Base-by-base conservation (phyloP, 2,888 invertebrate species). In the Drosophila melanosoma region DNA sequence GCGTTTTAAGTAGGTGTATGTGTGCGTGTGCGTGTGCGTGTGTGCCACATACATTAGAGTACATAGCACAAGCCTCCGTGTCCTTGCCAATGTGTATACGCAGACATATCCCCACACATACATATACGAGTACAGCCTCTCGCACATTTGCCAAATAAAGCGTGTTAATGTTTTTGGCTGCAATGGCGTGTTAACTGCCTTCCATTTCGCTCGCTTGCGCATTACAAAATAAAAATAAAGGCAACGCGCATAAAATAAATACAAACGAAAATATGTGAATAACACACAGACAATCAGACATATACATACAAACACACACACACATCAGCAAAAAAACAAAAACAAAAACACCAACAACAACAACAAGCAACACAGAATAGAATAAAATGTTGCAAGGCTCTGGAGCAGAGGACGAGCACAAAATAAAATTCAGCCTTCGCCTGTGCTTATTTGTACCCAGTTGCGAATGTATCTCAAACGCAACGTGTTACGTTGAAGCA, bases 131-230 rank as follows among this genome's bases (percentile, higher is more conserved):
- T 4, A 48, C 59, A 69, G 60, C 61, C 56, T 69, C 60, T 69
- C 60, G 67, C 60, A 89, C 80, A 82, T 89, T 87, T 82, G 80
- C 75, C 80, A 85, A 89, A 88, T 89, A 88, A 86, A 88, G 89
- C 89, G 89, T 84, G 90, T 87, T 87, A 89, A 90, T 90, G 89
- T 78, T 76, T 76, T 82, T 78, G 87, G 76, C 80, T 86, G 82
- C 84, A 89, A 87, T 90, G 89, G 80, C 81, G 78, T 82, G 87
- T 87, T 90, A 87, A 90, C 90, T 90, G 90, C 87, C 87, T 83
- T 85, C 79, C 83, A 86, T 88, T 90, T 83, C 73, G 69, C 72
- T 76, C 81, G 90, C 83, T 74, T 86, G 75, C 84, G 66, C 78
- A 80, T 69, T 77, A 73, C 70, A 70, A 65, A 72, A 60, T 42